Base-by-base conservation (phyloP, 2,113 vertebrate species). In the Phalacrocorax pelagicus region DNA sequence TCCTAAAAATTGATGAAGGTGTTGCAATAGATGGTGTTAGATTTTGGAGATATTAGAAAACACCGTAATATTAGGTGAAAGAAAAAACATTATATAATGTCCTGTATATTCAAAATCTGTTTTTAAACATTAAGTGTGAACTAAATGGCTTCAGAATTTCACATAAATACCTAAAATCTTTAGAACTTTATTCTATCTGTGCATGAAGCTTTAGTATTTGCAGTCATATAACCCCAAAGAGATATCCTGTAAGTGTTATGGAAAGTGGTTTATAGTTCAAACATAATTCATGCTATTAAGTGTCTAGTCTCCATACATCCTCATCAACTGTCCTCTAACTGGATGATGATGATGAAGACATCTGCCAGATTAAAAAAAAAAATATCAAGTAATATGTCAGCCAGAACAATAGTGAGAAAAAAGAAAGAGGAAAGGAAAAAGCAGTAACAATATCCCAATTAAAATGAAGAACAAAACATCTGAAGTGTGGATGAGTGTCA, bases 401-500 rank as follows among this genome's bases (percentile, higher is more conserved):
- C 6, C 57, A 94, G 69, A 93, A 94, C 36, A 96, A 93, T 44
- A 79, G 38, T 27, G 34, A 59, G 12, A 27, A 69, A 94, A 91
- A 75, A 83, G 8, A 30, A 27, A 69, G 11, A 49, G 10, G 9
- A 63, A 71, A 79, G 12, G 44, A 55, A 74, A 87, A 81, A 69
- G 1, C 26, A 47, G 40, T 42, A 95, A 75, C 44, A 86, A 84
- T 81, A 91, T 65, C 42, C 62, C 86, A 85, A 86, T 96, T 85
- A 94, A 94, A 95, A 82, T 58, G n/a, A 94, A 85, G 32, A 94
- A 80, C 36, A 89, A 88, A 91, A 80, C 20, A 77, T 58, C 6
- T 73, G 70, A 95, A 92, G n/a, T 77, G 54, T 54, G 87, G 65
- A 81, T 87, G 65, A 92, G 34, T 30, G 30, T 65, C 89, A 95